phyloP scores from a whole-genome alignment of 1,140 invertebrate species.

The Cydia splendana region DNA sequence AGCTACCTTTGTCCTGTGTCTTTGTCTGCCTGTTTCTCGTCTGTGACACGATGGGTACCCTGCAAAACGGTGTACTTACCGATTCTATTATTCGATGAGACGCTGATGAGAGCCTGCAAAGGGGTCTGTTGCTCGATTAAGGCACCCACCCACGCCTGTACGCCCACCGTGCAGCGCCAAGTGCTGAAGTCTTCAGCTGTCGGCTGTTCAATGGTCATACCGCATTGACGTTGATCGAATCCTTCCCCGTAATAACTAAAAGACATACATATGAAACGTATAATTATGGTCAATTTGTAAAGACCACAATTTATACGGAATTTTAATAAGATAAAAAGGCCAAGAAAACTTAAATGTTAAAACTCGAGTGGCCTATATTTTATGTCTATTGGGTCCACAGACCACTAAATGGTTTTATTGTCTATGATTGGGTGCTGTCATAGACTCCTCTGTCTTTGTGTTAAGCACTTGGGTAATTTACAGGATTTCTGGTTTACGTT shows the following conservation, averaged over 20 bases:
- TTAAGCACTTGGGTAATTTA: no score
- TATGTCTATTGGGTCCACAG: no score
- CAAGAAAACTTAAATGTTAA: no score
- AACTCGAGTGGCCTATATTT: no score
- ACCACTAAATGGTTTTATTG: no score
- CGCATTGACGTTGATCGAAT: slow-evolving; percentile 64
- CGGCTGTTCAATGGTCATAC: slow-evolving; percentile 68
- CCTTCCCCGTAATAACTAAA: slow-evolving; percentile 73
- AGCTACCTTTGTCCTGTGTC: not conserved
- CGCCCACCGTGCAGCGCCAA: slow-evolving; percentile 72
- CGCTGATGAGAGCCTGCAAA: slow-evolving; percentile 67
- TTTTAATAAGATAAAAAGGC: no score
- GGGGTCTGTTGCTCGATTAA: slow-evolving; percentile 46
- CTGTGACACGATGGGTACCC: not conserved
- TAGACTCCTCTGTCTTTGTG: no score
- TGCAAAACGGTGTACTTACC: not conserved
- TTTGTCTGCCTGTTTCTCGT: not conserved
- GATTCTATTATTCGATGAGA: slow-evolving; percentile 38
- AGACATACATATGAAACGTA: no score
- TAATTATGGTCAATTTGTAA: no score
- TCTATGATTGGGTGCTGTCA: no score
- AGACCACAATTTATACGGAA: no score
- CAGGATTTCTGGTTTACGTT: no score
- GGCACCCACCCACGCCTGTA: slow-evolving; percentile 50
- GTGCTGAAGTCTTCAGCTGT: slow-evolving; percentile 57